These are phyloP conservation scores for Trogon melanurus DNA, from an alignment of 2,113 vertebrate species.

Conservation along the genomic window DNA sequence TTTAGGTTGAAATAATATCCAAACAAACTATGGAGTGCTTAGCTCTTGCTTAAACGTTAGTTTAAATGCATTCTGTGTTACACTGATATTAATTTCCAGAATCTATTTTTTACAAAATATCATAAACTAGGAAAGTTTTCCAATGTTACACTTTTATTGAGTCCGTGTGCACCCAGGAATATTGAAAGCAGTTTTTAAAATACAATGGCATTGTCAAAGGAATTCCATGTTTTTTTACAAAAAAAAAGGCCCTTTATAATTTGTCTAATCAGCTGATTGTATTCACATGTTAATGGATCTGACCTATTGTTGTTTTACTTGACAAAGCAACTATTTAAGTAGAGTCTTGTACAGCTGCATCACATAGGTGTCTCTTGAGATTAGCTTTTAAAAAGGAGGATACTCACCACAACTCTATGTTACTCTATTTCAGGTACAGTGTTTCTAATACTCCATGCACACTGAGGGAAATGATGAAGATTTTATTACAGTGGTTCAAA, in stretches of 20 bases:
- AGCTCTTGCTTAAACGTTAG: background rate
- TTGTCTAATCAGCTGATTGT: background rate
- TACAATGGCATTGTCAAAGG: background rate
- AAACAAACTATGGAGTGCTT: background rate
- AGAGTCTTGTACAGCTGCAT: conserved; percentile 5
- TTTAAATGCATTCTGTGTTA: background rate
- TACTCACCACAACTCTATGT: background rate
- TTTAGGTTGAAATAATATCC: background rate
- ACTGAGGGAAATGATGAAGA: background rate
- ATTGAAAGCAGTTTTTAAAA: background rate
- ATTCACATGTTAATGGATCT: conserved; percentile 35
- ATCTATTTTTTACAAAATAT: background rate
- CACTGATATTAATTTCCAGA: background rate
- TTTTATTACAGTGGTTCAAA: background rate
- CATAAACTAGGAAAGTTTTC: background rate
- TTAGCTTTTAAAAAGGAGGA: conserved; percentile 6
- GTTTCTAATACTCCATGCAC: background rate
- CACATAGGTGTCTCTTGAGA: background rate
- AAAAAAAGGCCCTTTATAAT: background rate
- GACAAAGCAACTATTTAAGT: conserved; percentile 30
- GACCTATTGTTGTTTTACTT: conserved; percentile 44
- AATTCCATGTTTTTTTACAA: conserved; percentile 38
- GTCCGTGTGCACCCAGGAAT: background rate
- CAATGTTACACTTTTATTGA: background rate
- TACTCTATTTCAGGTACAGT: background rate